Base-by-base conservation (phyloP, 2,888 invertebrate species). In the Caenorhabditis afra region DNA sequence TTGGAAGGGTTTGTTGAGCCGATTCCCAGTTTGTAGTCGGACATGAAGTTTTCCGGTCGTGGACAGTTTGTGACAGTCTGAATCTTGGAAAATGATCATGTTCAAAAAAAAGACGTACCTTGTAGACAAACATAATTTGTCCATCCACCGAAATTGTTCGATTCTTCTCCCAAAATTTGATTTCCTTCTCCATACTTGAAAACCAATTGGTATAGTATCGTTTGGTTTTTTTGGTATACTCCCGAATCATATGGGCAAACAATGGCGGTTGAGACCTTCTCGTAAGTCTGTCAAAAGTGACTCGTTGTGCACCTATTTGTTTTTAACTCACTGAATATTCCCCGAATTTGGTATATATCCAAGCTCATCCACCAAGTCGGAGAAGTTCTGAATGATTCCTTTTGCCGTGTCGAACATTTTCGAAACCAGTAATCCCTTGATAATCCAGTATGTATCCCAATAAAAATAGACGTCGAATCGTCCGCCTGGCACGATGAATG, bases 371-470 rank as follows among this genome's bases (percentile, higher is more conserved):
- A 96, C 94, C 79, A 96, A 94, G 52, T 93, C 93, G 53, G 95
- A 90, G 88, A 96, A 95, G 91, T 97, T 97, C 87, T 93, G 92
- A 75, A 97, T 92, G 94, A 97, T 96, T 1, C 94, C 94, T 80
- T 86, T 91, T 0, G 94, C 95, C 0, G 96, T 96, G 0, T 92
- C 84, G 64, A 92, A 91, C 96, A 97, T 96, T 90, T 95, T 95
- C 0, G 94, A 95, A 20, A 94, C 91, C 5, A 96, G 92, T 0
- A 97, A 39, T 79, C 88, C 97, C 86, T 94, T 93, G 82, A 96
- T 92, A 68, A 95, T 95, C 96, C 96, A 97, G 90, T 95, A 96
- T 0, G 95, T 95, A 91, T 97, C 96, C 96, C 96, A 96, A 91
- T 96, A 96, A 91, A 96, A 96, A 57, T 91, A 91, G 80, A 91